These are phyloP conservation scores for Drosophila falleni DNA, from an alignment of 2,888 invertebrate genomes.

Conservation along the genomic window DNA sequence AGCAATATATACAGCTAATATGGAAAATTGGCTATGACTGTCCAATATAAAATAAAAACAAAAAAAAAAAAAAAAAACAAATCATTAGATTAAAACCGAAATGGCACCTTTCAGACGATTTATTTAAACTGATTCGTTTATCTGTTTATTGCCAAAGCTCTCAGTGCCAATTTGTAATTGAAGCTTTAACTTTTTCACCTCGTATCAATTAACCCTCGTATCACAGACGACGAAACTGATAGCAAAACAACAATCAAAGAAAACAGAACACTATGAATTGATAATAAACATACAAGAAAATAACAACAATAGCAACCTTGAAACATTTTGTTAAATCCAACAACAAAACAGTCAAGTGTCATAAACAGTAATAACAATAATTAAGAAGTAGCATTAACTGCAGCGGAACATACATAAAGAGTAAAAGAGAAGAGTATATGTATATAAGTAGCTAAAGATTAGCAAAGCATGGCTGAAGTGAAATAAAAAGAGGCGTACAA, in stretches of 20 bases:
- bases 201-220: constrained; percentile 14
- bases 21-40: too few species aligned
- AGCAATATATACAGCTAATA: too few species aligned
- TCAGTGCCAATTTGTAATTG: constrained; percentile 26
- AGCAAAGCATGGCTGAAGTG: constrained; percentile 15
- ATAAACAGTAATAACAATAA: constrained; percentile 55
- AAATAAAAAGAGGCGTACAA: constrained; percentile 17
- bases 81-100: not conserved
- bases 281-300: constrained; percentile 18
- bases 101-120: constrained; percentile 4
- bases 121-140: not conserved
- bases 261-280: constrained; percentile 29
- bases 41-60: too few species aligned
- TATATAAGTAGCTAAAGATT: constrained; percentile 22
- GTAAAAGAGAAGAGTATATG: constrained; percentile 5
- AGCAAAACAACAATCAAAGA: constrained; percentile 59
- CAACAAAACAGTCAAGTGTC: constrained; percentile 34
- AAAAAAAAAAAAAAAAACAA: constrained; percentile 19
- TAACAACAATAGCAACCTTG: constrained; percentile 57
- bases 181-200: not conserved
- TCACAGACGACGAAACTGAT: constrained; percentile 38
- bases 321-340: constrained; percentile 34
- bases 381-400: constrained; percentile 33
- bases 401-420: not conserved
- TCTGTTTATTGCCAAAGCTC: constrained; percentile 2